Conservation (phyloP, 2,797 vertebrate genomes). For the Limnodromus scolopaceus region DNA sequence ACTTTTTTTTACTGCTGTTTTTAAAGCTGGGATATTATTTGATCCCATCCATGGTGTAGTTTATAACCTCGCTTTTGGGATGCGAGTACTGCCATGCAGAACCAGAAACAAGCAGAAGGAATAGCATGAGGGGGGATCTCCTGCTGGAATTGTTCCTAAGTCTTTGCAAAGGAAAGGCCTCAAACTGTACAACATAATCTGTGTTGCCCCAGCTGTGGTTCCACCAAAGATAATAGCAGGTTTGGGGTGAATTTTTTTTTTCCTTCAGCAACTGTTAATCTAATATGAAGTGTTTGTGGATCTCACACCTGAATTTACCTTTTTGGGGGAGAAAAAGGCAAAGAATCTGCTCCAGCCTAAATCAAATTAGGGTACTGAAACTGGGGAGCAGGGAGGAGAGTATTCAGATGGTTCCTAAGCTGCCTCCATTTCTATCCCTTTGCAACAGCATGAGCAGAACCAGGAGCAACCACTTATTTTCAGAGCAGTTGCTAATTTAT, state of each 20-base stretch:
- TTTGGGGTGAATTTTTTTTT: neutral
- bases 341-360: neutral
- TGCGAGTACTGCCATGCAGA: neutral
- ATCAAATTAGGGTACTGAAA: neutral
- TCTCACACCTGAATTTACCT: neutral
- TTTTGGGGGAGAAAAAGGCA: neutral
- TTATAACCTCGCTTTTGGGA: neutral
- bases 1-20: neutral
- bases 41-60: neutral
- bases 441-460: neutral
- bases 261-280: neutral
- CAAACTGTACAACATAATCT: neutral
- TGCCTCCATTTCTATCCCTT: neutral
- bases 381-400: neutral
- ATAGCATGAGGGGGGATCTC: neutral
- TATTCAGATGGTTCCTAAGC: neutral
- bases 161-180: neutral
- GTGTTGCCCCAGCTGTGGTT: fast-evolving
- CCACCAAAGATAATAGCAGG: fast-evolving
- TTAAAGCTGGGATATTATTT: neutral
- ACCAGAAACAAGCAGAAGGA: neutral
- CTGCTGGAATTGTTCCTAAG: neutral
- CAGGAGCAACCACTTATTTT: neutral
- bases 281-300: neutral
- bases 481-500: neutral